Percentiles rank a stretch among this genome's conserved stretches.
These are phyloP conservation scores for Cynodonichthys magdalenae DNA, from an alignment of 2,797 vertebrate species.

Conservation along the genomic window DNA sequence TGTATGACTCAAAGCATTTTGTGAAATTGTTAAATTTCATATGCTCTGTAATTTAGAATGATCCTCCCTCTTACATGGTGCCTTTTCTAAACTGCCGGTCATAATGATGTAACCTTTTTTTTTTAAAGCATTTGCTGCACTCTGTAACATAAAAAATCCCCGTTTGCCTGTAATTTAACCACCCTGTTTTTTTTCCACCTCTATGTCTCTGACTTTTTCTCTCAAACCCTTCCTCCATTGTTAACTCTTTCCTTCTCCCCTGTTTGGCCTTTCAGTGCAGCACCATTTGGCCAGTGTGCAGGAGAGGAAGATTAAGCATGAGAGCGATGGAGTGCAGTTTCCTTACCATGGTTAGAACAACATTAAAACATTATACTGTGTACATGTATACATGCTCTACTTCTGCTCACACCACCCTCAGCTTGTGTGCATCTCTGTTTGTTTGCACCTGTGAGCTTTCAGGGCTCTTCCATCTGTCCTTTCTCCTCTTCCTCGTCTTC, in stretches of 20 bases:
- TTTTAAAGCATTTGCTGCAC: slow-evolving; percentile 64
- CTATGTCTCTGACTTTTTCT: slow-evolving; percentile 42
- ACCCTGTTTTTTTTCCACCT: slow-evolving; percentile 57
- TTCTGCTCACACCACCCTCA: slow-evolving; percentile 64
- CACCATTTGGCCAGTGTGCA: slow-evolving; percentile 87
- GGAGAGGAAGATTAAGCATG: slow-evolving; percentile 89
- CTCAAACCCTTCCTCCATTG: slow-evolving; percentile 64
- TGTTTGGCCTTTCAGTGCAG: slow-evolving; percentile 86
- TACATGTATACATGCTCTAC: slow-evolving; percentile 70
- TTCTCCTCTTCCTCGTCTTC: slow-evolving; percentile 9
- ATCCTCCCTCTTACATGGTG: slow-evolving; percentile 55
- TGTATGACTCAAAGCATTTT: slow-evolving; percentile 35
- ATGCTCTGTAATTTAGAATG: slow-evolving; percentile 26
- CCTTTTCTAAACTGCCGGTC: slow-evolving; percentile 38
- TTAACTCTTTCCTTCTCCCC: slow-evolving; percentile 82
- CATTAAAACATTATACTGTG: slow-evolving; percentile 77
- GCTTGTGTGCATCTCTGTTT: slow-evolving; percentile 52
- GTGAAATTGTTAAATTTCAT: slow-evolving; percentile 29
- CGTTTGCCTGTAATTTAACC: slow-evolving; percentile 60
- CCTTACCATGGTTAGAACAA: slow-evolving; percentile 87
- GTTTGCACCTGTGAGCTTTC: slow-evolving; percentile 51
- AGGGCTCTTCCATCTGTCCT: slow-evolving; percentile 29
- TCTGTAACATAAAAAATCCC: slow-evolving; percentile 56
- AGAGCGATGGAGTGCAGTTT: slow-evolving; percentile 87
- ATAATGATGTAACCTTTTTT: slow-evolving; percentile 59